Conservation (phyloP, 2,888 invertebrate species). For the Emmelina monodactyla region DNA sequence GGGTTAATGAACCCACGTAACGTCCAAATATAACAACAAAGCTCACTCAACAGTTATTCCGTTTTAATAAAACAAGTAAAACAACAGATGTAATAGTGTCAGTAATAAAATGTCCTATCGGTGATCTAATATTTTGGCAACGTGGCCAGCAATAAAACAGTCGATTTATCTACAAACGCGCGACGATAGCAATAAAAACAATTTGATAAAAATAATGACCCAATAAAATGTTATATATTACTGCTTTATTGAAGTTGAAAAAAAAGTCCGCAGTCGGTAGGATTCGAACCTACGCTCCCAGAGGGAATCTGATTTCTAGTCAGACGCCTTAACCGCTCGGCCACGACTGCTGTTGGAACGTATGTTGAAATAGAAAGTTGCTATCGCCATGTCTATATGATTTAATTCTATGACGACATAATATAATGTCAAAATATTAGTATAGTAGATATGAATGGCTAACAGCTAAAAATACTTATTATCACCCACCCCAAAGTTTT, state of each 20-base stretch:
- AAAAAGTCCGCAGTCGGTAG: conserved; percentile 75
- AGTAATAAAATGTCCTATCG: no score
- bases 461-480: no score
- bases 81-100: no score
- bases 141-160: conserved; percentile 20
- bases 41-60: no score
- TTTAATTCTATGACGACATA: no score
- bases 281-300: conserved; percentile 87
- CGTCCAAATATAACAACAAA: no score
- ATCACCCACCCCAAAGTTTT: no score
- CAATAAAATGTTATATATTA: conserved; percentile 16
- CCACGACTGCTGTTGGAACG: conserved; percentile 74
- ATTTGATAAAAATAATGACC: conserved; percentile 21
- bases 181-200: conserved; percentile 17
- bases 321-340: conserved; percentile 90
- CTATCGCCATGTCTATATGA: not conserved
- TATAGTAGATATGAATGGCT: no score
- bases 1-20: no score
- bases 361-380: not conserved
- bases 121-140: conserved; percentile 10
- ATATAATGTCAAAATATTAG: no score
- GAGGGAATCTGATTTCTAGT: conserved; percentile 86
- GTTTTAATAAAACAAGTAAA: no score
- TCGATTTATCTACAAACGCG: conserved; percentile 16
- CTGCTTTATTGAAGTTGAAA: conserved; percentile 2